A percentile compares a stretch with the other conserved stretches of the same genome.
phyloP scores from a whole-genome alignment of 1,140 invertebrate genomes.

The Popillia japonica region DNA sequence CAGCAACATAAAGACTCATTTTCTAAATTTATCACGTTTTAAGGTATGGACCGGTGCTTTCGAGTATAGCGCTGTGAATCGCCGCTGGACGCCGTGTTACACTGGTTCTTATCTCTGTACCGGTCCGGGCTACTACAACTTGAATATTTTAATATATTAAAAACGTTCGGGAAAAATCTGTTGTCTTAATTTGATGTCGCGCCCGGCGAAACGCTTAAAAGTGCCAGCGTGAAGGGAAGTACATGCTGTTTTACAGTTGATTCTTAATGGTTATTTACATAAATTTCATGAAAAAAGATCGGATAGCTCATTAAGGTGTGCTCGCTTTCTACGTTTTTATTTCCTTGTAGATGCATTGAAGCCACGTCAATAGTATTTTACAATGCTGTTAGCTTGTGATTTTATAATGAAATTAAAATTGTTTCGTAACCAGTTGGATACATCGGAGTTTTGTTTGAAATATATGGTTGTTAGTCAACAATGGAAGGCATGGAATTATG shows the following conservation, averaged over 20 bases:
- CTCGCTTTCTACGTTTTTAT: too few species aligned
- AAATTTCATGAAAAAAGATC: not conserved
- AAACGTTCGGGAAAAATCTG: not conserved
- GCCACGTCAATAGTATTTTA: too few species aligned
- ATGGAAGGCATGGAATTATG: too few species aligned
- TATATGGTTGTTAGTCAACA: too few species aligned
- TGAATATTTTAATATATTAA: slow-evolving; percentile 33
- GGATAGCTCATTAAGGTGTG: too few species aligned
- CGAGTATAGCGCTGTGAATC: not conserved
- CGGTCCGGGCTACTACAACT: not conserved
- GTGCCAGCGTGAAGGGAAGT: not conserved
- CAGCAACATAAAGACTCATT: not conserved
- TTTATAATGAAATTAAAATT: too few species aligned
- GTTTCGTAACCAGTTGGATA: too few species aligned
- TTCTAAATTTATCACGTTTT: not conserved
- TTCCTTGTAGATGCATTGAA: too few species aligned
- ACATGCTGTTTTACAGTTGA: slow-evolving; percentile 17
- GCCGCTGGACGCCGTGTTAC: slow-evolving; percentile 21
- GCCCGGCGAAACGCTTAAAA: not conserved
- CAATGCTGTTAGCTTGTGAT: too few species aligned
- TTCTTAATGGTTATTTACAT: not conserved
- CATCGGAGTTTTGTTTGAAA: too few species aligned
- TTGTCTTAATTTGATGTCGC: slow-evolving; percentile 28
- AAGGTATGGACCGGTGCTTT: not conserved
- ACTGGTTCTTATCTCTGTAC: slow-evolving; percentile 17